Base-by-base conservation (phyloP, 2,888 invertebrate species). In the Himalopsyche japonica region DNA sequence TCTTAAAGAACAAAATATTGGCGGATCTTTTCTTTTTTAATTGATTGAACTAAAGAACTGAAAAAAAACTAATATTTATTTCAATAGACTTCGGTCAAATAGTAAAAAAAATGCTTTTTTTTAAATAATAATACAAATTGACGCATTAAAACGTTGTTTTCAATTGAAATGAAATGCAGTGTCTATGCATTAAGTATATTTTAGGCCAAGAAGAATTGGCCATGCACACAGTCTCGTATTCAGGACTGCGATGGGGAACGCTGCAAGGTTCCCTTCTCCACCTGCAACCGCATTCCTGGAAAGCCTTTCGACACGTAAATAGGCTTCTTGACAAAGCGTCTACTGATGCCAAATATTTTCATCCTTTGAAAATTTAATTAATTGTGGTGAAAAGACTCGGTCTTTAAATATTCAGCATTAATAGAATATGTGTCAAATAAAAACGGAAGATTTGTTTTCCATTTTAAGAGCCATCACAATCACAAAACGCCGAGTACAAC, bases 201-300 rank as follows among this genome's bases (percentile, higher is more conserved):
- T 86, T 83, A 27, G 87, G 87, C 87, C 87, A 87, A 87, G 85
- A 84, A 86, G 82, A 84, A 89, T 89, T 90, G 89, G 90, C 90
- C 93, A 93, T 93, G 93, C 93, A 91, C 91, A 93, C 93, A 93
- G 93, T 91, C 93, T 89, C 90, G 93, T 93, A 92, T 92, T 92
- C 91, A 92, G 92, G 93, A 92, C 93, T 93, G 93, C 90, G 90
- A 90, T 84, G 86, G 78, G 84, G 86, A 86, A 86, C 87, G 87
- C 85, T 85, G 79, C 82, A 87, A 81, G 83, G 87, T 87, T 87
- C 86, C 85, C 82, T 84, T 86, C 86, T 82, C 82, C 86, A 82
- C 77, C 85, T 82, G 86, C 86, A 79, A 80, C 84, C 77, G 86
- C 86, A 87, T 86, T 86, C 86, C 87, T 87, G 87, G 79, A 87